Evolutionary conservation across 92 coral and sea anemone genomes (phyloP), one percentile per base, ranked within the genome.

Genomic region (Phenganax marumi): DNA sequence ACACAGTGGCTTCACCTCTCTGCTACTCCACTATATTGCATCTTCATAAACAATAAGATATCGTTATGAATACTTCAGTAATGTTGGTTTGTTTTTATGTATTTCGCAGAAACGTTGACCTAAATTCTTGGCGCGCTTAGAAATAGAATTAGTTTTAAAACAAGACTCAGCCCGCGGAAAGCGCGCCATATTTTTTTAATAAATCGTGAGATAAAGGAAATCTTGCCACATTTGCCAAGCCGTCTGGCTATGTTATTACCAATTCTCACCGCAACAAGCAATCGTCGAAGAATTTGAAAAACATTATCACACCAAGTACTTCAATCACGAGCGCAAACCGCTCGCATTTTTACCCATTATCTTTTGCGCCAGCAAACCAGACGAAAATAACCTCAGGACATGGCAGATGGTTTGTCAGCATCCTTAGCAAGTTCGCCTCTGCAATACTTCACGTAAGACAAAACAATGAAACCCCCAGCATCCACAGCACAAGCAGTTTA

Each of bases 151-250:
- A 33, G 3, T 1, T 33, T 33, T 33, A 33, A 33, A 33, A 33
- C 43, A 33, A 33, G 43, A 33, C 43, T 5, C 5, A 33, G 43
- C 43, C 43, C 43, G 2, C 43, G 43, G 5, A 33, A 33, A 33
- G 43, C 43, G 43, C 8, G 18, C 21, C 14, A 24, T 33, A 25
- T 48, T 11, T 74, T 22, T 52, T 25, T 52, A 19, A 19, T n/a
- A 19, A 74, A 50, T 76, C 51, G 43, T 11, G 50, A 76, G 81
- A 55, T 76, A 76, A 76, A 54, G 33, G 52, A 25, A 62, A 76
- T 76, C 68, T 76, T 21, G 51, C 81, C 81, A 76, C 81, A 76
- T 54, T 66, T 66, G 81, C 50, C 81, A 76, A 76, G 81, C 24
- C 54, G 81, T 76, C 81, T 76, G 68, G 81, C 68, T 54, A 48